Evolutionary conservation across 2,888 invertebrate genomes (phyloP).

Genomic region (Perizoma flavofasciatum): DNA sequence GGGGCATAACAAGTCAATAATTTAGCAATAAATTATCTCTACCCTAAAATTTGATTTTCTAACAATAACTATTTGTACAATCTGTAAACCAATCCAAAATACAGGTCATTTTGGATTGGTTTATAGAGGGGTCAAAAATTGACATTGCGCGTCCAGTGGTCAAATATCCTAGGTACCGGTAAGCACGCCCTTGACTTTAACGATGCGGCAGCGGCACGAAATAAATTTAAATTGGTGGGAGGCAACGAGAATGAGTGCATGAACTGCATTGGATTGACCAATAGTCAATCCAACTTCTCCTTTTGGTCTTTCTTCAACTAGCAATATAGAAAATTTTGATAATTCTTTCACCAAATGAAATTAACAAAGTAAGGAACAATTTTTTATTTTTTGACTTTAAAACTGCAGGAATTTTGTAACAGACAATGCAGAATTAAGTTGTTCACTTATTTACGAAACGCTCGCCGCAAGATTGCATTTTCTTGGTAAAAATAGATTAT

Average conservation of each 20-base stretch:
- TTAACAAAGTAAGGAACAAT: conserved; percentile 1
- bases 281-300: too few species aligned
- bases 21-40: too few species aligned
- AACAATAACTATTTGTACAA: too few species aligned
- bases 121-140: too few species aligned
- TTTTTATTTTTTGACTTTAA: conserved; percentile 16
- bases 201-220: conserved; percentile 64
- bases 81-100: too few species aligned
- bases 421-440: conserved; percentile 33
- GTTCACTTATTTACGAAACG: conserved; percentile 37
- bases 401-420: conserved; percentile 16
- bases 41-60: too few species aligned
- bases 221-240: conserved; percentile 70
- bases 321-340: too few species aligned
- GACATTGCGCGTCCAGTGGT: conserved; percentile 3
- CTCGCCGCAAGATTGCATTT: conserved; percentile 41
- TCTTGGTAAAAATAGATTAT: conserved; percentile 40
- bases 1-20: too few species aligned
- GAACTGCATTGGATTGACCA: too few species aligned
- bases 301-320: too few species aligned
- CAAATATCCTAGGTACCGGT: conserved; percentile 6
- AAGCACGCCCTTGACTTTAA: conserved; percentile 72
- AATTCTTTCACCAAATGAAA: background rate
- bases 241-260: too few species aligned
- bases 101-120: too few species aligned